A percentile compares a stretch with the other conserved stretches of the same genome.
phyloP scores from a whole-genome alignment of 2,888 invertebrate species.

The Leistus spinibarbis region DNA sequence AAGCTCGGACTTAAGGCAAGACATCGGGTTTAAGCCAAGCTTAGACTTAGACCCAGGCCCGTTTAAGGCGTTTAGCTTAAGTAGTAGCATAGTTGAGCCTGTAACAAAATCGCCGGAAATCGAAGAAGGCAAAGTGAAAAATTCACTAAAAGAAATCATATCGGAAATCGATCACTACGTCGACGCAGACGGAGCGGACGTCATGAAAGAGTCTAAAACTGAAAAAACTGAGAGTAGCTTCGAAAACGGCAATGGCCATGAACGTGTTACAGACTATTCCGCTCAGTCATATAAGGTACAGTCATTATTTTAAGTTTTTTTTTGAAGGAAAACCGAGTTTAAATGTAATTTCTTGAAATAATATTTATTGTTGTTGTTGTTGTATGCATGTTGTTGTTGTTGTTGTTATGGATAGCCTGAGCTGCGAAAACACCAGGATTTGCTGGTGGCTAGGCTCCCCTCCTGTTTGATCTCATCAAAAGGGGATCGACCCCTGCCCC shows the following conservation, averaged over 20 bases:
- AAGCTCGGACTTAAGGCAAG: constrained; percentile 19
- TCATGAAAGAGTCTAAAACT: constrained; percentile 44
- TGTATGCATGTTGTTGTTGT: constrained; percentile 28
- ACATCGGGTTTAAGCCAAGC: not conserved
- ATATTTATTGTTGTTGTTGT: too few relatives aligned
- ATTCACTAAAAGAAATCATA: constrained; percentile 65
- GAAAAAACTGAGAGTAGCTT: constrained; percentile 25
- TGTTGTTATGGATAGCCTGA: constrained; percentile 40
- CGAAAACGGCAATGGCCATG: constrained; percentile 42
- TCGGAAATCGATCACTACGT: constrained; percentile 66
- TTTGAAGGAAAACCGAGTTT: not conserved
- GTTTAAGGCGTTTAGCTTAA: not conserved
- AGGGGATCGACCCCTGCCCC: constrained; percentile 48
- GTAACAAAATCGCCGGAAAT: constrained; percentile 50
- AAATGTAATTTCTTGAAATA: not conserved
- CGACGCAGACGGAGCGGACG: constrained; percentile 54
- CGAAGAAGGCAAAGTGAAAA: constrained; percentile 62
- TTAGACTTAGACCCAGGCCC: constrained; percentile 26
- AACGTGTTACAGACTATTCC: constrained; percentile 38
- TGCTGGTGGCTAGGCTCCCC: constrained; percentile 50
- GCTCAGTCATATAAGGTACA: constrained; percentile 22
- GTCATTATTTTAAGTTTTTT: not conserved
- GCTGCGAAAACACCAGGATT: constrained; percentile 44
- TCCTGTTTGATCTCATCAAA: constrained; percentile 47
- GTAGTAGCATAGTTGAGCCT: not conserved